Percentiles rank a stretch among this genome's conserved stretches.
These are phyloP conservation scores for Excalfactoria chinensis DNA, from an alignment of 2,113 vertebrate species.

Conservation along the genomic window DNA sequence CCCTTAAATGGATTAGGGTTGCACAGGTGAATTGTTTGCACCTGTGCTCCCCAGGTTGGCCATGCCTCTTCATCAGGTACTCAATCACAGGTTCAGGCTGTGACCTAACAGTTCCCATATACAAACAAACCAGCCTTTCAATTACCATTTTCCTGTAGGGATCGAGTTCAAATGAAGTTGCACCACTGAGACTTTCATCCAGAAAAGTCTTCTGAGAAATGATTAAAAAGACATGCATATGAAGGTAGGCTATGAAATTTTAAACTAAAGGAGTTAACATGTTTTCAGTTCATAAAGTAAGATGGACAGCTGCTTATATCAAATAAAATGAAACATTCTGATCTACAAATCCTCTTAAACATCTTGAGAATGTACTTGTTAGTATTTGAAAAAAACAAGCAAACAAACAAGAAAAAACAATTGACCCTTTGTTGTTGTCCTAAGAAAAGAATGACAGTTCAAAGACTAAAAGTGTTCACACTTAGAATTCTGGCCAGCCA, in stretches of 20 bases:
- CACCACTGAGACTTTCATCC: neutral
- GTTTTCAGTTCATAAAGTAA: neutral
- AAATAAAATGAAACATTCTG: neutral
- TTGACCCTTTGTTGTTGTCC: neutral
- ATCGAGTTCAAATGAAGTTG: neutral
- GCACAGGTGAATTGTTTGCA: too few relatives aligned
- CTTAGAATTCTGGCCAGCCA: neutral
- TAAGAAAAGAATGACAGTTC: neutral
- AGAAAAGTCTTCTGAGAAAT: neutral
- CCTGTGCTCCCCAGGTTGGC: too few relatives aligned
- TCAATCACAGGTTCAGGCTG: too few relatives aligned
- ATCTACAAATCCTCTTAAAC: neutral
- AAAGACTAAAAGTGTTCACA: neutral
- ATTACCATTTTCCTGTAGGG: fast-evolving
- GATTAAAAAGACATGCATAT: neutral
- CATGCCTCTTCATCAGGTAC: too few relatives aligned
- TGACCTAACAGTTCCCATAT: too few relatives aligned
- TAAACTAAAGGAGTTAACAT: neutral
- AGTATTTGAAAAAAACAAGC: neutral
- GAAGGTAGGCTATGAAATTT: neutral
- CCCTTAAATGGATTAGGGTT: too few relatives aligned
- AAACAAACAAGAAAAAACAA: neutral
- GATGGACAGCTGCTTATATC: neutral
- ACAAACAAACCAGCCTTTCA: neutral
- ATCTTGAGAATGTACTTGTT: neutral